Evolutionary conservation across 2,797 vertebrate species (phyloP).

Genomic region (Anguilla obscura): DNA sequence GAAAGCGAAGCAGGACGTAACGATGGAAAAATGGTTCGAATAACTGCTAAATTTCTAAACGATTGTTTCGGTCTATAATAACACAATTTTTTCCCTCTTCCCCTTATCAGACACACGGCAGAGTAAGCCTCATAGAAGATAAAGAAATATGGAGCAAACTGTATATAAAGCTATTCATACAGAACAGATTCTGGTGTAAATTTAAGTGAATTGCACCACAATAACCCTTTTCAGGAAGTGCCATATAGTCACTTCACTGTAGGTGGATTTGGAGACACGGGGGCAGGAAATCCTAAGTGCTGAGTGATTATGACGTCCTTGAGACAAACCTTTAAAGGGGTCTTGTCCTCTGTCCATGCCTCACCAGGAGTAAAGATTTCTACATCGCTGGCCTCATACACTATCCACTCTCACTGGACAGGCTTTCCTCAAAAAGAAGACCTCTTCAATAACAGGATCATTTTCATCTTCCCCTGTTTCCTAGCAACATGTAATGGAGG

Average conservation of each 20-base stretch:
- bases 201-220: background rate
- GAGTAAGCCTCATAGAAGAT: background rate
- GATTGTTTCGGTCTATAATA: no score
- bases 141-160: background rate
- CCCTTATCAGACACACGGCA: background rate
- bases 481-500: background rate
- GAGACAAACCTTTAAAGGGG: background rate
- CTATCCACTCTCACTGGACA: background rate
- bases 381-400: background rate
- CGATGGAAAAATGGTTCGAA: no score
- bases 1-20: no score
- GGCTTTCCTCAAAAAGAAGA: background rate
- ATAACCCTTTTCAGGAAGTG: background rate
- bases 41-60: no score
- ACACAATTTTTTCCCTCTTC: no score
- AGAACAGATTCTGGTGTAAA: background rate
- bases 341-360: background rate
- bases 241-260: background rate
- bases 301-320: background rate
- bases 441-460: slow-evolving; percentile 14
- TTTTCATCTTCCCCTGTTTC: slow-evolving; percentile 23
- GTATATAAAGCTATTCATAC: background rate
- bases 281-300: background rate
- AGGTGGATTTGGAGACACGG: background rate
- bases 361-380: background rate